phyloP scores from a whole-genome alignment of 2,888 invertebrate species.

The Agonopterix subpropinquella region DNA sequence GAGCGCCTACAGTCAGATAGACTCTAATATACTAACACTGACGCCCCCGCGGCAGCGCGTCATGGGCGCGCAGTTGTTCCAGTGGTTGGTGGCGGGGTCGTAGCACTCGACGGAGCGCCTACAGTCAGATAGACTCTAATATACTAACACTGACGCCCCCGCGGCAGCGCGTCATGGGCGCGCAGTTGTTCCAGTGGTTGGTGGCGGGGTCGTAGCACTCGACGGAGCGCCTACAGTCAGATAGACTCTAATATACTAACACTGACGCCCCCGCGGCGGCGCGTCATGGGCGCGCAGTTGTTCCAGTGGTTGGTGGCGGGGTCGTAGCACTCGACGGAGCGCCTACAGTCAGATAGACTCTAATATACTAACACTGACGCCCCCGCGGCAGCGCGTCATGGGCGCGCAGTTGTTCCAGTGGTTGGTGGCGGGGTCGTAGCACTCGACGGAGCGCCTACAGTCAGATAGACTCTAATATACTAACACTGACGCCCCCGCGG shows the following conservation, averaged over 20 bases:
- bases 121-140: too few species aligned
- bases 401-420: too few species aligned
- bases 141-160: conserved; percentile 89
- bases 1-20: conserved; percentile 64
- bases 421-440: too few species aligned
- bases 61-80: conserved; percentile 93
- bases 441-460: too few species aligned
- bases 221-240: conserved; percentile 91
- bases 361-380: too few species aligned
- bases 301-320: conserved; percentile 85
- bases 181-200: conserved; percentile 86
- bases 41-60: conserved; percentile 90
- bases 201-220: conserved; percentile 89
- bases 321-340: conserved; percentile 93
- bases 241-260: conserved; percentile 77
- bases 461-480: too few species aligned
- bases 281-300: conserved; percentile 92
- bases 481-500: too few species aligned
- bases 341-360: conserved; percentile 59
- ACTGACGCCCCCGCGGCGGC: conserved; percentile 85
- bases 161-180: conserved; percentile 90
- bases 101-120: conserved; percentile 89
- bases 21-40: conserved; percentile 76
- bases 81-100: conserved; percentile 82
- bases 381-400: too few species aligned